Evolutionary conservation across 1,140 invertebrate species (phyloP).

Genomic region (Drosophila lacertosa): DNA sequence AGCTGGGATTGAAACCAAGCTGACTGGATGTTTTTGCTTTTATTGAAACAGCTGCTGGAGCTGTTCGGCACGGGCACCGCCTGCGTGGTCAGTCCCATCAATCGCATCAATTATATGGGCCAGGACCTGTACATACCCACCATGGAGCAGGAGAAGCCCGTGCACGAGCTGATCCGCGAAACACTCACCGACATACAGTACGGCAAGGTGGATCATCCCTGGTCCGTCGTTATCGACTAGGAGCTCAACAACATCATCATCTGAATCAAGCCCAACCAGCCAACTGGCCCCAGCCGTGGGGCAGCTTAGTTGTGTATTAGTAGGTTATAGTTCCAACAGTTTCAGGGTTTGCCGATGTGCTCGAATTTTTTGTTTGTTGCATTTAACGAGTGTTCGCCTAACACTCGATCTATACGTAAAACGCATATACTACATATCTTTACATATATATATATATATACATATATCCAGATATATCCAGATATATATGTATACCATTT

Average conservation of each 20-base stretch:
- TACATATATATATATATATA: slow-evolving; percentile 17
- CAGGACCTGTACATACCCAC: slow-evolving; percentile 90
- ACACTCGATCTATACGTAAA: slow-evolving; percentile 36
- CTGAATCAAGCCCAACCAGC: background rate
- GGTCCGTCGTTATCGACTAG: slow-evolving; percentile 85
- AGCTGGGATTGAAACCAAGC: too few species aligned
- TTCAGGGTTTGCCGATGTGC: slow-evolving; percentile 57
- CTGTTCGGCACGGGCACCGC: slow-evolving; percentile 98
- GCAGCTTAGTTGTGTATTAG: slow-evolving; percentile 64
- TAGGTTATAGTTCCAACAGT: slow-evolving; percentile 61
- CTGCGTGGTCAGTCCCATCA: slow-evolving; percentile 95
- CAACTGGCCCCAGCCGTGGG: background rate
- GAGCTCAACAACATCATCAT: background rate
- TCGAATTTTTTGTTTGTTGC: slow-evolving; percentile 73
- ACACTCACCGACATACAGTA: slow-evolving; percentile 94
- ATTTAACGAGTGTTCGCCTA: slow-evolving; percentile 38
- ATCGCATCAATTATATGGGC: slow-evolving; percentile 90
- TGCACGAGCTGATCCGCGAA: slow-evolving; percentile 89
- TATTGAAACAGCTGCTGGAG: slow-evolving; percentile 96
- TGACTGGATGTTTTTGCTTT: too few species aligned
- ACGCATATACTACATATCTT: slow-evolving; percentile 32
- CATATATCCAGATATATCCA: slow-evolving; percentile 28
- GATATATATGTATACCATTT: slow-evolving; percentile 34
- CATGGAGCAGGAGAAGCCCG: slow-evolving; percentile 87
- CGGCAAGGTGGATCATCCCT: slow-evolving; percentile 92